Percentiles rank a stretch among this genome's conserved stretches.
phyloP scores from a whole-genome alignment of 2,113 vertebrate genomes.

The Scophthalmus maximus region DNA sequence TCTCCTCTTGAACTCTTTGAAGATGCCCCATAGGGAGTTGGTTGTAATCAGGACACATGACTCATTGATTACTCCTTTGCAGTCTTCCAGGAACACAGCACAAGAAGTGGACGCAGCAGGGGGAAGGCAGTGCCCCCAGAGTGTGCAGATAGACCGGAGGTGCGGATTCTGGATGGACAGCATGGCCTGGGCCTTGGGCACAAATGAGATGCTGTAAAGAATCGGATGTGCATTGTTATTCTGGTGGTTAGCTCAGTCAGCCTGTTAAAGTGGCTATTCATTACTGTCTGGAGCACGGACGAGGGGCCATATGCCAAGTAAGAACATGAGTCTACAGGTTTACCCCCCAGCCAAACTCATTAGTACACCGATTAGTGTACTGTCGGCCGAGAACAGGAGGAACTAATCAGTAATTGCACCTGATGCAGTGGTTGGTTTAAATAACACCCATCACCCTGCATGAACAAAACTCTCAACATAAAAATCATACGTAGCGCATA shows the following conservation, averaged over 20 bases:
- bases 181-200: constrained; percentile 21
- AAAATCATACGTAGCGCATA: no score
- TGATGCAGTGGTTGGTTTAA: constrained; percentile 12
- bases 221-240: constrained; percentile 47
- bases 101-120: constrained; percentile 53
- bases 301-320: constrained; percentile 23
- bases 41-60: constrained; percentile 77
- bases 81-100: constrained; percentile 70
- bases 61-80: constrained; percentile 75
- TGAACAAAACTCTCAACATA: no score
- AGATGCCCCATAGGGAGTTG: constrained; percentile 73
- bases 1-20: constrained; percentile 73
- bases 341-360: constrained; percentile 35
- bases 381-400: constrained; percentile 10
- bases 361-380: constrained; percentile 36
- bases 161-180: constrained; percentile 36
- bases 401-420: constrained; percentile 15
- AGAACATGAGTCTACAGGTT: constrained; percentile 17
- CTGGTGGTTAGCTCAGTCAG: constrained; percentile 21
- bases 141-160: constrained; percentile 29
- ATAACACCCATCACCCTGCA: background rate
- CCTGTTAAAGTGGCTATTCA: constrained; percentile 50
- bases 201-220: constrained; percentile 60
- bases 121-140: constrained; percentile 40
- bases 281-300: constrained; percentile 46